Evolutionary conservation across 2,113 vertebrate species (phyloP).

Genomic region (Salvator merianae): DNA sequence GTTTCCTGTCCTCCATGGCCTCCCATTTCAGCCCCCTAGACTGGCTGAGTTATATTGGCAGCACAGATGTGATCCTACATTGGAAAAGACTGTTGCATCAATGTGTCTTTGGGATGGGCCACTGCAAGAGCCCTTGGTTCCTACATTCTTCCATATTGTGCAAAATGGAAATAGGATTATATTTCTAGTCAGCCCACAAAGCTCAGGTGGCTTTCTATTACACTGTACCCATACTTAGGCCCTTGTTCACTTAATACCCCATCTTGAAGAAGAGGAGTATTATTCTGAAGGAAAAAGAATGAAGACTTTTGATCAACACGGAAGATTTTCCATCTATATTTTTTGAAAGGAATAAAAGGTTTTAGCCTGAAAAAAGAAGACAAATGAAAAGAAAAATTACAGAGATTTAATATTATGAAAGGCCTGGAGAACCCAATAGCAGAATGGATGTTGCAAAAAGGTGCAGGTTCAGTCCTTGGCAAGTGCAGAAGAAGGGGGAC

Average conservation of each 20-base stretch:
- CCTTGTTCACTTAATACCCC: not conserved
- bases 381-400: not conserved
- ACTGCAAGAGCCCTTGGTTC: not conserved
- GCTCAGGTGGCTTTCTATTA: not conserved
- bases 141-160: not conserved
- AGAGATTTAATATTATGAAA: not conserved
- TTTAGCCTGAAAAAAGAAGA: not conserved
- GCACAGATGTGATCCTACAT: not conserved
- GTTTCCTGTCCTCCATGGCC: not conserved
- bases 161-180: not conserved
- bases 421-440: not conserved
- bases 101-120: not conserved
- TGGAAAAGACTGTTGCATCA: not conserved
- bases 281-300: too few relatives aligned
- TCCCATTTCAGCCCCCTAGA: not conserved
- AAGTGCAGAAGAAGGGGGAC: not conserved
- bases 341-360: not conserved
- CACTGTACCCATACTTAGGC: not conserved
- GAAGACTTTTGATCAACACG: not conserved
- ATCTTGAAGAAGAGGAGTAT: not conserved
- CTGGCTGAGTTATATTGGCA: not conserved
- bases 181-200: not conserved
- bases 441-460: not conserved
- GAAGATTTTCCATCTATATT: not conserved
- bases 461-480: not conserved